Conservation (phyloP, 2,888 invertebrate species). For the Beris chalybata region DNA sequence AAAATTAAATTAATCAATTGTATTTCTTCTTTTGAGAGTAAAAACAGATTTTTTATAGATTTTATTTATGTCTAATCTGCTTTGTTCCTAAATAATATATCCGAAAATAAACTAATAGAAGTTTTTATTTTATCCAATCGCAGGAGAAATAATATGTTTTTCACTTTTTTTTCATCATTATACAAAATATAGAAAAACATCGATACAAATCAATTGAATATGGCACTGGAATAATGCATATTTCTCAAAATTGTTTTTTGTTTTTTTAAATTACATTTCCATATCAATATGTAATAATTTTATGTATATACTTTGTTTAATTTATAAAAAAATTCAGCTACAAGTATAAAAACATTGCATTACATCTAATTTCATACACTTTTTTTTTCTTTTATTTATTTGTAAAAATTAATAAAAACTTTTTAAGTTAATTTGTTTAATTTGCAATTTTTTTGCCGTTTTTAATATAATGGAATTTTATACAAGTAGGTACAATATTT, state of each 20-base stretch:
- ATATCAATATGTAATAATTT: constrained; percentile 5
- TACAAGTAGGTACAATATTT: constrained; percentile 6
- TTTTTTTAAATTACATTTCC: constrained; percentile 17
- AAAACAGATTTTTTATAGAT: too few species aligned
- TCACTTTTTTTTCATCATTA: constrained; percentile 13
- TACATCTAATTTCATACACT: constrained; percentile 34
- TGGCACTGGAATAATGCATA: constrained; percentile 24
- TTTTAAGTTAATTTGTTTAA: constrained; percentile 16
- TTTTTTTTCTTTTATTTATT: constrained; percentile 21
- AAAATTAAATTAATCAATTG: background rate
- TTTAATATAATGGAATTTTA: too few species aligned
- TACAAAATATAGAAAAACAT: constrained; percentile 29
- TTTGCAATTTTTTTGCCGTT: constrained; percentile 24
- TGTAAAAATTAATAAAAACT: constrained; percentile 14
- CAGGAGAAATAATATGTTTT: constrained; percentile 6
- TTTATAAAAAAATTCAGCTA: constrained; percentile 37
- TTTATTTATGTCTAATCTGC: too few species aligned
- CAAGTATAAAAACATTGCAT: constrained; percentile 38
- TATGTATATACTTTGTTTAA: constrained; percentile 18
- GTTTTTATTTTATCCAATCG: too few species aligned
- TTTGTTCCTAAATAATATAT: too few species aligned
- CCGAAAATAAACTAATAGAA: too few species aligned
- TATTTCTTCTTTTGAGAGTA: too few species aligned
- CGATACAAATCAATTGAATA: constrained; percentile 24
- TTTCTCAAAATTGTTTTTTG: constrained; percentile 10